These are phyloP conservation scores for Phataginus tricuspis DNA, from an alignment of 2,797 vertebrate genomes.

Conservation along the genomic window DNA sequence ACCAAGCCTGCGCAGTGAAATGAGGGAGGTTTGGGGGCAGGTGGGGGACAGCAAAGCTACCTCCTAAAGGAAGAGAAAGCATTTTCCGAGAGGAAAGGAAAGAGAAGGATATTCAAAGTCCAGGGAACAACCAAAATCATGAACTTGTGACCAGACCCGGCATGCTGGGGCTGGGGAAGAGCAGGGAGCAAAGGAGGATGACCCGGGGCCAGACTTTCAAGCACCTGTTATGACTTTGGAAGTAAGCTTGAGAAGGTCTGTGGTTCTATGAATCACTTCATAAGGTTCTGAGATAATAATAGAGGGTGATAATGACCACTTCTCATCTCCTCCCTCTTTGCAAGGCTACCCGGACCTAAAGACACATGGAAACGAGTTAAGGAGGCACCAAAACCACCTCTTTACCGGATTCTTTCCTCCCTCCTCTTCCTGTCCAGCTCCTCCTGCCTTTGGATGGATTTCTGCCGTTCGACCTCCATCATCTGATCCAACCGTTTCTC, in stretches of 20 bases:
- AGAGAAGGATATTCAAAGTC: not conserved
- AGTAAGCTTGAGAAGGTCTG: not conserved
- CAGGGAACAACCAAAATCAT: not conserved
- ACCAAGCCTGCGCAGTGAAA: not conserved
- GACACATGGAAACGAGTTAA: not conserved
- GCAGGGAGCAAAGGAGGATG: rapidly evolving
- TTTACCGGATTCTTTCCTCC: conserved; percentile 88
- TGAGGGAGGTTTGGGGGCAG: not conserved
- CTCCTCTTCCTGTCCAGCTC: conserved; percentile 86
- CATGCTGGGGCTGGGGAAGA: too few relatives aligned
- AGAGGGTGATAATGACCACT: not conserved
- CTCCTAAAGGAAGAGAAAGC: not conserved
- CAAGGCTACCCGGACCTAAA: not conserved
- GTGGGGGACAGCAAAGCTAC: not conserved
- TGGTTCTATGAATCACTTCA: not conserved
- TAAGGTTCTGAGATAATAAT: not conserved
- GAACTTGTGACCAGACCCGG: not conserved
- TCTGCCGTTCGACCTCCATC: conserved; percentile 92
- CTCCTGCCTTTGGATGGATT: conserved; percentile 87
- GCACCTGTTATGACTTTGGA: not conserved
- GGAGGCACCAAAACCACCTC: not conserved
- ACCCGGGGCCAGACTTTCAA: not conserved
- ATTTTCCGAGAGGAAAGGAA: not conserved
- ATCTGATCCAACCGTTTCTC: conserved; percentile 90
- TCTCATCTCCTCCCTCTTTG: not conserved